These are phyloP conservation scores for Lerista edwardsae DNA, from an alignment of 2,797 vertebrate genomes.

Conservation along the genomic window DNA sequence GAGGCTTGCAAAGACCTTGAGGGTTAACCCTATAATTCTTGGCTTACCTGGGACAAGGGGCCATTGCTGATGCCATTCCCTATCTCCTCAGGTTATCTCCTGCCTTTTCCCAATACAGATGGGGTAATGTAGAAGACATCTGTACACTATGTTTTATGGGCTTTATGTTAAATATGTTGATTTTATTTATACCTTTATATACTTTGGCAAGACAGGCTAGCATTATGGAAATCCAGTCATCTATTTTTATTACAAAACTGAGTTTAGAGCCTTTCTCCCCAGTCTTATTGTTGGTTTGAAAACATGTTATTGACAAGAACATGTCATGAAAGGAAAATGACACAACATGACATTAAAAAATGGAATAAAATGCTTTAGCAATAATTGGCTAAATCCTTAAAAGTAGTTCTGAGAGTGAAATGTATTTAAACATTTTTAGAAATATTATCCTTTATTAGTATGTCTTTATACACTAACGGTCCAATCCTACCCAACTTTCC, in stretches of 20 bases:
- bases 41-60: no score
- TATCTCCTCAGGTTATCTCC: no score
- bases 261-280: constrained; percentile 33
- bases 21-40: no score
- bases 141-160: constrained; percentile 36
- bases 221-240: constrained; percentile 31
- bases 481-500: no score
- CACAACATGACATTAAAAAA: no score
- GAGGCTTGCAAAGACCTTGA: no score
- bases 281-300: constrained; percentile 41
- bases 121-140: constrained; percentile 16
- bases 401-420: constrained; percentile 12
- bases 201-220: constrained; percentile 38
- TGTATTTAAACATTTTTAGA: constrained; percentile 46
- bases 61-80: no score
- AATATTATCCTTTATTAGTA: constrained; percentile 46
- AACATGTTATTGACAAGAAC: constrained; percentile 29
- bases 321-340: no score
- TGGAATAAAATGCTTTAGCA: not conserved
- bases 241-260: constrained; percentile 38
- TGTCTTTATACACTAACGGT: not conserved
- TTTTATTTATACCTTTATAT: constrained; percentile 44
- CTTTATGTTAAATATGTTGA: constrained; percentile 11
- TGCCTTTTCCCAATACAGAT: no score
- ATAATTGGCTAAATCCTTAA: constrained; percentile 46